These are phyloP conservation scores for Rhyacichthys aspro DNA, from an alignment of 2,797 vertebrate species.

Conservation along the genomic window DNA sequence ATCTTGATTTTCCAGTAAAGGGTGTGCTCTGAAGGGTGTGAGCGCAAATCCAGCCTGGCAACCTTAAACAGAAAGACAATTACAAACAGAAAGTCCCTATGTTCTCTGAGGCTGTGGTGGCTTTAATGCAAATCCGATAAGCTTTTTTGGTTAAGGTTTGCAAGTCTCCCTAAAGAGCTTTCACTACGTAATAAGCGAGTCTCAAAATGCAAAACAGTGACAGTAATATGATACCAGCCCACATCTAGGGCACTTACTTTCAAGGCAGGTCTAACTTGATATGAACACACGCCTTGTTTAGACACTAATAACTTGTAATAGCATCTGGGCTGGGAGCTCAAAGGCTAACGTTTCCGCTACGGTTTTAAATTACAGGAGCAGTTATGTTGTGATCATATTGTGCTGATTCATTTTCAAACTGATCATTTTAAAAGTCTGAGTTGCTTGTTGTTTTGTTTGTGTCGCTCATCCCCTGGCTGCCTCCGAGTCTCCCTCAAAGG, in stretches of 20 bases:
- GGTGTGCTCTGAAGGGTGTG: slow-evolving; percentile 47
- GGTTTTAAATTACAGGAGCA: not conserved
- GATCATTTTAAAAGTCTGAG: slow-evolving; percentile 22
- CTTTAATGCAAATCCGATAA: not conserved
- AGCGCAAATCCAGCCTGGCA: slow-evolving; percentile 15
- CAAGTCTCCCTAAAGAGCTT: not conserved
- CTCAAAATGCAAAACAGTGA: slow-evolving; percentile 48
- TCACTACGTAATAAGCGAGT: not conserved
- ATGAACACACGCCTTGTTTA: slow-evolving; percentile 32
- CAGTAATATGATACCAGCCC: slow-evolving; percentile 24
- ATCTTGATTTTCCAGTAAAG: slow-evolving; percentile 28
- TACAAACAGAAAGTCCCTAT: not conserved
- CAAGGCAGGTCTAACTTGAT: not conserved
- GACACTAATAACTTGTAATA: slow-evolving; percentile 2
- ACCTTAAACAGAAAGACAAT: not conserved
- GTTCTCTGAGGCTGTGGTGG: not conserved
- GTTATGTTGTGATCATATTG: slow-evolving; percentile 8
- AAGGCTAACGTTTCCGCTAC: no score
- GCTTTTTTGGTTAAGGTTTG: slow-evolving; percentile 4
- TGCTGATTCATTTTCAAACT: slow-evolving; percentile 21
- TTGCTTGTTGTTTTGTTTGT: slow-evolving; percentile 34
- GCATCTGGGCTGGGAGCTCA: no score
- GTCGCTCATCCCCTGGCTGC: slow-evolving; percentile 49
- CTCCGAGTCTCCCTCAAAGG: slow-evolving; percentile 64
- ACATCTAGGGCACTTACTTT: not conserved